phyloP scores from a whole-genome alignment of 1,140 invertebrate species.

The Anagrus nilaparvatae region DNA sequence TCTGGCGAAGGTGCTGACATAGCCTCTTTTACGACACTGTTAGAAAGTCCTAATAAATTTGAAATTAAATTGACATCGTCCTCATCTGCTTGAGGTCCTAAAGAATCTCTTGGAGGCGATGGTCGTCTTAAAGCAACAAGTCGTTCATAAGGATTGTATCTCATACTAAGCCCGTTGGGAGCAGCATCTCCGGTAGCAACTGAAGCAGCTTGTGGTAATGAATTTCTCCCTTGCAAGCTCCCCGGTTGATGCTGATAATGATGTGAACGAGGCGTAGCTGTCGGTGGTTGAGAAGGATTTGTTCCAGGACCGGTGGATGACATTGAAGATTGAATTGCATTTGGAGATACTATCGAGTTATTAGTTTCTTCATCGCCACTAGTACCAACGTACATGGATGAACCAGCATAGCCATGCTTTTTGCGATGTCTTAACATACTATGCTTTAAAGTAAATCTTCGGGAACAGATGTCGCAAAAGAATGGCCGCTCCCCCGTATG shows the following conservation, averaged over 20 bases:
- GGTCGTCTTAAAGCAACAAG: conserved; percentile 42
- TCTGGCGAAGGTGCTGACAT: conserved; percentile 71
- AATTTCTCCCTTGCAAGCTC: conserved; percentile 28
- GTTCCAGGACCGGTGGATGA: too few relatives aligned
- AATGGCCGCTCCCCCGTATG: conserved; percentile 74
- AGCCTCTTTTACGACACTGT: conserved; percentile 77
- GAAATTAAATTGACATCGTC: conserved; percentile 70
- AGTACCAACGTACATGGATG: conserved; percentile 31
- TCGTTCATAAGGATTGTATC: conserved; percentile 36
- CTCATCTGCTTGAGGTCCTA: conserved; percentile 32
- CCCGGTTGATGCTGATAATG: conserved; percentile 25
- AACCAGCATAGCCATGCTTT: conserved; percentile 56
- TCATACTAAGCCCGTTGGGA: conserved; percentile 28
- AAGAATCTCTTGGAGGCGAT: conserved; percentile 38
- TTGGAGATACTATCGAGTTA: neutral
- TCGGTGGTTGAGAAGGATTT: conserved; percentile 37
- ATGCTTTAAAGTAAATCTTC: conserved; percentile 85
- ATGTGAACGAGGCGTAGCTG: conserved; percentile 36
- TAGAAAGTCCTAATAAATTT: conserved; percentile 77
- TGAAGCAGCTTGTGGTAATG: conserved; percentile 29
- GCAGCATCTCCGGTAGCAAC: conserved; percentile 35
- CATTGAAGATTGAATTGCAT: too few relatives aligned
- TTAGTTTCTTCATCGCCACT: conserved; percentile 40
- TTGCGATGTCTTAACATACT: conserved; percentile 86
- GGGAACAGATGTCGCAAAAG: conserved; percentile 68